Evolutionary conservation across 30 jellyfish, hydroid and myxozoan genomes (phyloP).

Genomic region (Sanderia malayensis): DNA sequence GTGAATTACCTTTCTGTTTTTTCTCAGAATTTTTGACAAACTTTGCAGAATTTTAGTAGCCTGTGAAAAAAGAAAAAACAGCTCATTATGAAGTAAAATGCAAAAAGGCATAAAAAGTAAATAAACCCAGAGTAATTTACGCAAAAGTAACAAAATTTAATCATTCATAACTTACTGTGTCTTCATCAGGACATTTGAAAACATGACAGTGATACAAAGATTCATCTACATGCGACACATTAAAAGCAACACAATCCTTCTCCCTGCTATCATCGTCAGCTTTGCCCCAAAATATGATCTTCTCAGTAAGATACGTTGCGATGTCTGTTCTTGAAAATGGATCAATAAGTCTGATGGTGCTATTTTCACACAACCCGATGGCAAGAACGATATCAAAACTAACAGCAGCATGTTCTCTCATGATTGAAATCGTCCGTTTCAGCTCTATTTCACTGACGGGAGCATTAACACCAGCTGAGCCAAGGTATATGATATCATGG

Average conservation of each 20-base stretch:
- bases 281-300: conserved; percentile 87
- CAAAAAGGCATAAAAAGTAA: too few species aligned
- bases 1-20: conserved; percentile 63
- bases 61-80: conserved; percentile 8
- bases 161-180: conserved; percentile 64
- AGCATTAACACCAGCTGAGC: conserved; percentile 87
- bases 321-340: conserved; percentile 69
- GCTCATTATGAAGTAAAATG: background rate
- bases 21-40: conserved; percentile 39
- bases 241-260: conserved; percentile 84
- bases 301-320: conserved; percentile 62
- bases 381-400: conserved; percentile 70
- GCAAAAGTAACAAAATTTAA: too few species aligned
- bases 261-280: conserved; percentile 70
- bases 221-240: conserved; percentile 78
- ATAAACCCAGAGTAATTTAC: too few species aligned
- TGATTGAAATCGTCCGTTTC: conserved; percentile 64
- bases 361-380: conserved; percentile 45
- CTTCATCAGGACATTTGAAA: conserved; percentile 82
- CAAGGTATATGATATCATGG: conserved; percentile 81
- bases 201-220: conserved; percentile 79
- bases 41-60: conserved; percentile 52
- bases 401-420: conserved; percentile 68
- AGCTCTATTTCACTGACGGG: conserved; percentile 88
- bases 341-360: conserved; percentile 66